Base-by-base conservation (phyloP, 2,797 vertebrate genomes). In the Macropus fuliginosus region DNA sequence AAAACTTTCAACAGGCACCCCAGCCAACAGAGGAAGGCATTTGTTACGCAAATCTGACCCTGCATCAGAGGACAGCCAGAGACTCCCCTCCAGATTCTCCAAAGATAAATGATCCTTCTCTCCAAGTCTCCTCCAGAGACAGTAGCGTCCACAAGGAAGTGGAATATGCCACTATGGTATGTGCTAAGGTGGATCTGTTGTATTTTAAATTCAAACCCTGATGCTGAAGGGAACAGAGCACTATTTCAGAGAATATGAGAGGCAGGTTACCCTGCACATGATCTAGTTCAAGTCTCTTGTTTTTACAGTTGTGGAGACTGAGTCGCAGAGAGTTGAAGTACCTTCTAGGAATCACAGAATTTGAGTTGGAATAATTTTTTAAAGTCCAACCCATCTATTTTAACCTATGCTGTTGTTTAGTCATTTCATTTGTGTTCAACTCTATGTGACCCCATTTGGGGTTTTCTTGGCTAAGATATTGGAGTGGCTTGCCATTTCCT, bases 41-140 rank as follows among this genome's bases (percentile, higher is more conserved):
- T 56, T 97, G 57, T 89, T 97, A 97, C 0, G 93, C 93, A 55
- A 92, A 97, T 90, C 52, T 97, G 95, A n/a, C 87, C 31, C 46
- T 92, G 55, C 56, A 57, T 11, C 55, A 54, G n/a, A 10, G 40
- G 74, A 87, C 74, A 27, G 12, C 10, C 0, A 3, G 59, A 54
- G 3, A 27, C 27, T 54, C 31, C 29, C 2, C 10, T 1, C 8
- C 0, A 3, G 9, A 3, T n/a, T 92, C 14, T 24, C 56, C 28
- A 0, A 0, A 87, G 46, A 92, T 31, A 90, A 95, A 94, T 56
- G 8, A 21, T 50, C 50, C 93, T 52, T 54, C 93, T 52, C 3
- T 0, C 1, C 54, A 21, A 56, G 0, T 54, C 10, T 8, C 50
- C 46, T 29, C 90, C 40, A 54, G 59, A 6, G 55, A 18, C 54